phyloP scores from a whole-genome alignment of 2,113 vertebrate species.

The Alligator sinensis region DNA sequence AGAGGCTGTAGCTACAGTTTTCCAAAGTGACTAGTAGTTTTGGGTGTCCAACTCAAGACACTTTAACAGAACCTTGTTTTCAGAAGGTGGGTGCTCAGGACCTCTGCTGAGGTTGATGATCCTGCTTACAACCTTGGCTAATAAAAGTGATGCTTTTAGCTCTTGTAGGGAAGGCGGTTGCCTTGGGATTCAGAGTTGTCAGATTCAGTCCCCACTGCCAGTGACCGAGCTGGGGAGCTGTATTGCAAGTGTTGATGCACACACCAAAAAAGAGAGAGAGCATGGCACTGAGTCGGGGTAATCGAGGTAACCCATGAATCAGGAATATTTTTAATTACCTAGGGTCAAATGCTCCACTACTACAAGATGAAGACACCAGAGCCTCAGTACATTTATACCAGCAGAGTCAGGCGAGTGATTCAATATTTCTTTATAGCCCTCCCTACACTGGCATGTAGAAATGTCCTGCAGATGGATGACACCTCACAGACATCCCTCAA shows the following conservation, averaged over 20 bases:
- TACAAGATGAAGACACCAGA: background rate
- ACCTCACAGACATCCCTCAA: background rate
- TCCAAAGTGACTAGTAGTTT: background rate
- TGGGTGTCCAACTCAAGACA: accelerated
- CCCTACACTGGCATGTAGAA: background rate
- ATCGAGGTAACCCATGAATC: background rate
- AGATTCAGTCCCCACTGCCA: background rate
- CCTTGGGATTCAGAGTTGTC: background rate
- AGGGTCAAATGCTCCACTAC: background rate
- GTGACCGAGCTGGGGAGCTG: background rate
- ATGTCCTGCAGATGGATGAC: background rate
- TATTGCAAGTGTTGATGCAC: background rate
- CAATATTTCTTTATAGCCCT: background rate
- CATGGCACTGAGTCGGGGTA: too few relatives aligned
- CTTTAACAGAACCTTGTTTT: background rate
- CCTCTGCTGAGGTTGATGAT: background rate
- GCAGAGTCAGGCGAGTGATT: background rate
- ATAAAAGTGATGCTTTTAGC: background rate
- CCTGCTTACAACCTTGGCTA: background rate
- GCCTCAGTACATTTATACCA: background rate
- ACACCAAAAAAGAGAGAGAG: background rate
- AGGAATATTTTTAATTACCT: background rate
- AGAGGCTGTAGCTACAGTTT: background rate
- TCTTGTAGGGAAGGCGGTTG: background rate
- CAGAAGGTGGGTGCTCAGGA: background rate